Base-by-base conservation (phyloP, 2,797 vertebrate species). In the Epinephelus awoara region DNA sequence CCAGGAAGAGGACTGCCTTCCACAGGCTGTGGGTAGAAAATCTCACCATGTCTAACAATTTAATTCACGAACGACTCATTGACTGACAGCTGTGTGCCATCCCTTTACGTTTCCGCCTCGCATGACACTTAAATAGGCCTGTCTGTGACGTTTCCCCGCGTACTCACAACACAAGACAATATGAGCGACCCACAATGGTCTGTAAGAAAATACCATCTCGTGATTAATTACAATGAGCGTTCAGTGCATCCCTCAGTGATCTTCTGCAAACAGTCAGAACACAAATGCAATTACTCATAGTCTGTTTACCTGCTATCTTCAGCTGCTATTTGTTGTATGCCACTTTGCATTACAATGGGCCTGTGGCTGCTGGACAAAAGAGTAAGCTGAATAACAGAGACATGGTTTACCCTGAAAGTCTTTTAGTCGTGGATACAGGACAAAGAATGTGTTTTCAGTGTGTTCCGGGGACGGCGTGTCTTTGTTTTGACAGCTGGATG, bases 231-330 rank as follows among this genome's bases (percentile, higher is more conserved):
- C 72, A 61, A 6, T 23, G 25, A 58, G 34, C 2, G 14, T 58
- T 74, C 12, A 52, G 21, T 1, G 6, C 34, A 17, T 42, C 52
- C 13, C 19, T 71, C 59, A 14, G 52, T 52, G 25, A 69, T 44
- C 54, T 64, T 89, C 56, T 83, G 83, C 64, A 91, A 92, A 93
- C 87, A 92, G 55, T 49, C 34, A 21, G 5, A 68, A 57, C 49
- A 77, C n/a, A 23, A 64, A 54, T 34, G 2, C 9, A 79, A 80
- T 77, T 76, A 67, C 42, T 59, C 29, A 18, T 51, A 29, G 74
- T 84, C 0, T 77, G 59, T 63, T 80, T 77, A 72, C 67, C 72
- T 25, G 59, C 19, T 6, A 25, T 38, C 44, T 34, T 54, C 71
- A 85, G 77, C 80, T 85, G 85, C 76, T 72, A 9, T 72, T 67